phyloP scores from a whole-genome alignment of 2,797 vertebrate species.

The Sebastolobus altivelis region DNA sequence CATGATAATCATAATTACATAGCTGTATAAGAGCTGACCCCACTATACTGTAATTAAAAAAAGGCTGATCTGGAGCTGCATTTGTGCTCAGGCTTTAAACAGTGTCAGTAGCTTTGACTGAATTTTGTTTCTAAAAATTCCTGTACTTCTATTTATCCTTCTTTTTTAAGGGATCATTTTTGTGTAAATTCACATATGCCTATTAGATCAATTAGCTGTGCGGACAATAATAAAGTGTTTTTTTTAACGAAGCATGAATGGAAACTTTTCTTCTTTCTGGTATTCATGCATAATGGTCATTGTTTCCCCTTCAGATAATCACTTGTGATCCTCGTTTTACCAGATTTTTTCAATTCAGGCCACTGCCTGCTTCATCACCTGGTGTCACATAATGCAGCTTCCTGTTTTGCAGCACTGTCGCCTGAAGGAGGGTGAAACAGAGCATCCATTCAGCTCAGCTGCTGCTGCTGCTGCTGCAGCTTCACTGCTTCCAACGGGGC shows the following conservation, averaged over 20 bases:
- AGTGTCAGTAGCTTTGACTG: neutral
- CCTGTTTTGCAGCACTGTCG: constrained; percentile 47
- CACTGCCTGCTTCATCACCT: constrained; percentile 47
- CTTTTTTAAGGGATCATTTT: neutral
- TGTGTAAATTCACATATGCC: neutral
- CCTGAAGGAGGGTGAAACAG: constrained; percentile 49
- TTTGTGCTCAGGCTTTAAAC: neutral
- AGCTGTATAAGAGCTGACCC: neutral
- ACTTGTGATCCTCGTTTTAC: neutral
- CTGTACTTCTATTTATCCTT: neutral
- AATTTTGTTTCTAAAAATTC: constrained; percentile 1
- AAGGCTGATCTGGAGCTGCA: neutral
- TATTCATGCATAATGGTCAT: neutral
- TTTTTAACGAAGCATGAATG: neutral
- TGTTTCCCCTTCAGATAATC: constrained; percentile 7
- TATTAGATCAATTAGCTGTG: neutral
- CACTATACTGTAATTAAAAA: constrained; percentile 1
- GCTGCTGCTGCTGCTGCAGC: constrained; percentile 15
- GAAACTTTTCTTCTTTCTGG: neutral
- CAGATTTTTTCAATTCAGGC: neutral
- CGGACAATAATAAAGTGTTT: neutral
- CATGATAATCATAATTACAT: neutral
- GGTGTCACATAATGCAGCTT: constrained; percentile 53
- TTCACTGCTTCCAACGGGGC: constrained; percentile 31
- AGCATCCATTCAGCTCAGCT: constrained; percentile 59